Percentiles rank a stretch among this genome's conserved stretches.
phyloP scores from a whole-genome alignment of 1,140 invertebrate species.

The Apis florea region DNA sequence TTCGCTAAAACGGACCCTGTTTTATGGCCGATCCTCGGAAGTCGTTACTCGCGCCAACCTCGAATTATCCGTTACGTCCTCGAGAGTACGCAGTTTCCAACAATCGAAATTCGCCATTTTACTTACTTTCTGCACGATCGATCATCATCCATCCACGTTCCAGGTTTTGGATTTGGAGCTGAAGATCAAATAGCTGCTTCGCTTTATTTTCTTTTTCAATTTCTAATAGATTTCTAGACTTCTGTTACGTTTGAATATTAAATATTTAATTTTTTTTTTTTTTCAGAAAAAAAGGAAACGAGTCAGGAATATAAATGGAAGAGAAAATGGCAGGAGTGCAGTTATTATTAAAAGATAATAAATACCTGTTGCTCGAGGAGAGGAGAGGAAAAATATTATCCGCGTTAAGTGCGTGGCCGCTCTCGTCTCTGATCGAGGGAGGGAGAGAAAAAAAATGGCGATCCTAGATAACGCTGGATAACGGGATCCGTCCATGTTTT shows the following conservation, averaged over 20 bases:
- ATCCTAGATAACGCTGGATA: conserved; percentile 14
- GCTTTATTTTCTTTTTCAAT: no score
- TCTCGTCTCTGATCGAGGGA: not conserved
- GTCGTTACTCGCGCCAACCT: conserved; percentile 59
- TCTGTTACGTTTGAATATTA: no score
- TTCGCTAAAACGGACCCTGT: conserved; percentile 57
- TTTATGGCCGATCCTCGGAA: conserved; percentile 49
- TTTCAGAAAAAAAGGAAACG: no score
- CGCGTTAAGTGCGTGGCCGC: conserved; percentile 28
- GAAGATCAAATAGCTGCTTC: no score
- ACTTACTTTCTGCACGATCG: not conserved
- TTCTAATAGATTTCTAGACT: no score
- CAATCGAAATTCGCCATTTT: not conserved
- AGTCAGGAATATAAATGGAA: no score
- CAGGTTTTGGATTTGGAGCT: no score
- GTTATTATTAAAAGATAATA: conserved; percentile 39
- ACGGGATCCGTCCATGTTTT: conserved; percentile 36
- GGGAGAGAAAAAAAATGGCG: conserved; percentile 28
- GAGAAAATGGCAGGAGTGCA: conserved; percentile 5
- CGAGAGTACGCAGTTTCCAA: conserved; percentile 40
- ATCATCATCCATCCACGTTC: no score
- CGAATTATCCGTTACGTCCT: conserved; percentile 64
- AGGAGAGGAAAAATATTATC: not conserved
- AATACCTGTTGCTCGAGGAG: conserved; percentile 27
- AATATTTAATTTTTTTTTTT: no score